Percentiles rank a stretch among this genome's conserved stretches.
Evolutionary conservation across 2,888 invertebrate genomes (phyloP).

Genomic region (Drosophila parthenogenetica): DNA sequence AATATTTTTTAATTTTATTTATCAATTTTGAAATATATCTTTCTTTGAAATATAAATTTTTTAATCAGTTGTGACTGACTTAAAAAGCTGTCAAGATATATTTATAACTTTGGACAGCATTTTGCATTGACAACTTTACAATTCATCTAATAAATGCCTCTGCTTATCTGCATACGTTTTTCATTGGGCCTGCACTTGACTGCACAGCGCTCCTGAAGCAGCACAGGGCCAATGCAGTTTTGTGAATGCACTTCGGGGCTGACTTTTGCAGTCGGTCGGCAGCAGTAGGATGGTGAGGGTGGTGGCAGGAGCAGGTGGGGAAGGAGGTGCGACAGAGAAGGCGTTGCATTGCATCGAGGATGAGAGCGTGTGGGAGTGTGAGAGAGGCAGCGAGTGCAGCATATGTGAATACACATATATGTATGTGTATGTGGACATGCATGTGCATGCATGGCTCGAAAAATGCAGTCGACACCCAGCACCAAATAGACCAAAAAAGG

Average conservation of each 20-base stretch:
- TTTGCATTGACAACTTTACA: no score
- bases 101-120: no score
- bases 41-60: no score
- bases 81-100: no score
- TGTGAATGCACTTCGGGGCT: conserved; percentile 49
- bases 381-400: conserved; percentile 47
- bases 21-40: no score
- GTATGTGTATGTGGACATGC: conserved; percentile 1
- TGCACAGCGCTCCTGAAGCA: conserved; percentile 47
- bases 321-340: conserved; percentile 26
- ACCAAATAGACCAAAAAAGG: conserved; percentile 52
- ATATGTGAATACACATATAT: conserved; percentile 28
- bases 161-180: neutral
- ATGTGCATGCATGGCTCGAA: neutral
- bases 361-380: conserved; percentile 62
- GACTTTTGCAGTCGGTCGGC: conserved; percentile 27
- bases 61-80: no score
- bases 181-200: neutral
- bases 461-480: conserved; percentile 17
- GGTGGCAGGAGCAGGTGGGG: conserved; percentile 10
- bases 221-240: conserved; percentile 44
- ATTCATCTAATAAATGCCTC: no score
- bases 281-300: conserved; percentile 9
- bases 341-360: conserved; percentile 25
- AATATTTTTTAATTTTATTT: no score